Conservation (phyloP, 1,140 invertebrate genomes). For the Pseudomyrmex pallidus region DNA sequence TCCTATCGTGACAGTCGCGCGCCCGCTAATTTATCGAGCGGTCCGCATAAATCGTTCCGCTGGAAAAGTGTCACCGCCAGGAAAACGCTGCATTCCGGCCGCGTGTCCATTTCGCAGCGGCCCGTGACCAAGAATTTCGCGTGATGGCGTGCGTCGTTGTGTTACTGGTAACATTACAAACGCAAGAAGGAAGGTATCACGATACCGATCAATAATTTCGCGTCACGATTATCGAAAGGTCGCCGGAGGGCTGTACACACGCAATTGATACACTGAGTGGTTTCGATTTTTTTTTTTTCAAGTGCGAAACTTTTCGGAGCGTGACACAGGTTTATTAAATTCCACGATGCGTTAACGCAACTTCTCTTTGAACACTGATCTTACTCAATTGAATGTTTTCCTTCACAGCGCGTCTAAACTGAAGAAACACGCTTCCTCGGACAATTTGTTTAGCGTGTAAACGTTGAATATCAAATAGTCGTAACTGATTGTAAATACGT, state of each 20-base stretch:
- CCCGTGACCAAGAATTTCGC: constrained; percentile 74
- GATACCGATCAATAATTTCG: constrained; percentile 76
- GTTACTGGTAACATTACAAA: constrained; percentile 12
- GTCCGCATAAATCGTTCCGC: constrained; percentile 58
- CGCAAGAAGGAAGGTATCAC: constrained; percentile 56
- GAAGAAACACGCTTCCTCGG: not conserved
- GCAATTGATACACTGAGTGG: constrained; percentile 65
- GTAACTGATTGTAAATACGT: constrained; percentile 52
- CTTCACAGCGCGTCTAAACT: constrained; percentile 18
- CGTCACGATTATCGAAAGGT: constrained; percentile 72
- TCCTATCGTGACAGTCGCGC: constrained; percentile 2
- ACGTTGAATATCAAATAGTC: constrained; percentile 40
- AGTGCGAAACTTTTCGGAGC: no score
- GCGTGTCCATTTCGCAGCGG: constrained; percentile 64
- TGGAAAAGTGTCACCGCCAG: constrained; percentile 62
- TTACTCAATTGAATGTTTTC: not conserved
- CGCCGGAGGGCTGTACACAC: constrained; percentile 68
- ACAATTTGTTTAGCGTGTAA: constrained; percentile 26
- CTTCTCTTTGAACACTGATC: not conserved
- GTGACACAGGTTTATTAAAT: no score
- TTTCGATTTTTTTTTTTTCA: not conserved
- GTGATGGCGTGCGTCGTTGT: constrained; percentile 10
- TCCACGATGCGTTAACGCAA: no score
- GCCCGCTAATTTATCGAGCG: constrained; percentile 53
- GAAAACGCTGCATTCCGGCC: constrained; percentile 25